phyloP scores from a whole-genome alignment of 2,888 invertebrate species.

The Campoplex nolae region DNA sequence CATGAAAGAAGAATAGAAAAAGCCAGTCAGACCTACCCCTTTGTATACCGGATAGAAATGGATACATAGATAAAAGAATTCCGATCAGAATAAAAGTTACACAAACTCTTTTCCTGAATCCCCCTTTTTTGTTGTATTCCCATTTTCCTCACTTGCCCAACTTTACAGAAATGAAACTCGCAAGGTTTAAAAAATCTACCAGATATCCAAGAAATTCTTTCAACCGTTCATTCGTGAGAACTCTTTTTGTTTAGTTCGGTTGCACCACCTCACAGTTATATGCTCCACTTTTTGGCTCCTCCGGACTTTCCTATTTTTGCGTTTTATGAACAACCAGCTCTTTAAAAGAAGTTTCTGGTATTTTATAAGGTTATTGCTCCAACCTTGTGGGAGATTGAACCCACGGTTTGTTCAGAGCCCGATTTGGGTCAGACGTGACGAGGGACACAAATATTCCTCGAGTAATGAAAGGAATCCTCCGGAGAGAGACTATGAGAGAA shows the following conservation, averaged over 20 bases:
- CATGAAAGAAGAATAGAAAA: too few species aligned
- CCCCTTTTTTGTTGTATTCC: background rate
- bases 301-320: constrained; percentile 3
- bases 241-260: constrained; percentile 27
- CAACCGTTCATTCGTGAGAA: constrained; percentile 7
- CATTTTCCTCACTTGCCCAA: background rate
- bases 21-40: too few species aligned
- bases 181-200: background rate
- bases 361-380: constrained; percentile 55
- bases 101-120: background rate
- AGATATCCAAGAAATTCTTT: constrained; percentile 23
- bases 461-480: constrained; percentile 25
- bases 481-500: constrained; percentile 7
- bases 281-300: constrained; percentile 16
- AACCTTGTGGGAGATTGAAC: constrained; percentile 33
- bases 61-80: too few species aligned
- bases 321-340: constrained; percentile 3
- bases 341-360: constrained; percentile 3
- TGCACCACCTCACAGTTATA: constrained; percentile 12
- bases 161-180: background rate
- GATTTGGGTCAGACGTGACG: constrained; percentile 51
- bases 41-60: too few species aligned
- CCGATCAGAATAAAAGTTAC: background rate
- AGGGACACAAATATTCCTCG: constrained; percentile 25
- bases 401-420: constrained; percentile 37